Evolutionary conservation across 2,113 vertebrate genomes (phyloP), one percentile per base, ranked within the genome.

Genomic region (Sorex araneus): DNA sequence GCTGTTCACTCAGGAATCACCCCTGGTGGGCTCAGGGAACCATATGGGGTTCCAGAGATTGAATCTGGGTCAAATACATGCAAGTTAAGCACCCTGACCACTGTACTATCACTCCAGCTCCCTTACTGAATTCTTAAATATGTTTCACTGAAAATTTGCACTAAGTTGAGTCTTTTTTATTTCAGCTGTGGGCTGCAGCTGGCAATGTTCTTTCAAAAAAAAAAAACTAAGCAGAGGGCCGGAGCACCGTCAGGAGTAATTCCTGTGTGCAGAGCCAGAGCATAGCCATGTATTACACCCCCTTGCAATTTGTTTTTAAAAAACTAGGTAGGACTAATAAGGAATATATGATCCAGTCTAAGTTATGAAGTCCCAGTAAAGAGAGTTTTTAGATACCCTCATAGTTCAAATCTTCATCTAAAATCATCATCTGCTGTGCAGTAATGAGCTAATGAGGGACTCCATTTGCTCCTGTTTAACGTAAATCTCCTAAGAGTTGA

Each of bases 191-290:
- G n/a, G 36, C 27, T 84, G 32, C 82, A 78, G 30, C 21, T 80
- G 93, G 92, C 85, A 47, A 87, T 57, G 21, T 78, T 34, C 70
- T 96, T 92, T 94, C 36, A 78, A 69, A 94, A 66, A 76, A 50
- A 40, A 40, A 40, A 40, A 40, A 40, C 40, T 40, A 40, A 7
- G 40, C 40, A 40, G 40, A 7, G 40, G 40, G 40, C 40, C 40
- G 40, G 40, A 40, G 40, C 40, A 40, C 40, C 40, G 7, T 40
- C 40, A 40, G 40, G 40, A 40, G 40, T 40, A 40, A 40, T 40
- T 40, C 40, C 40, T 40, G 40, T 4, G 40, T 40, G 40, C 40
- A 40, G 40, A 40, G 40, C 40, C 40, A 40, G 40, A 40, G 40
- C 40, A 40, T 40, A 40, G 40, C 40, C 40, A 40, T 3, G 40